These are phyloP conservation scores for Grus americana DNA, from an alignment of 2,113 vertebrate genomes.

Conservation along the genomic window DNA sequence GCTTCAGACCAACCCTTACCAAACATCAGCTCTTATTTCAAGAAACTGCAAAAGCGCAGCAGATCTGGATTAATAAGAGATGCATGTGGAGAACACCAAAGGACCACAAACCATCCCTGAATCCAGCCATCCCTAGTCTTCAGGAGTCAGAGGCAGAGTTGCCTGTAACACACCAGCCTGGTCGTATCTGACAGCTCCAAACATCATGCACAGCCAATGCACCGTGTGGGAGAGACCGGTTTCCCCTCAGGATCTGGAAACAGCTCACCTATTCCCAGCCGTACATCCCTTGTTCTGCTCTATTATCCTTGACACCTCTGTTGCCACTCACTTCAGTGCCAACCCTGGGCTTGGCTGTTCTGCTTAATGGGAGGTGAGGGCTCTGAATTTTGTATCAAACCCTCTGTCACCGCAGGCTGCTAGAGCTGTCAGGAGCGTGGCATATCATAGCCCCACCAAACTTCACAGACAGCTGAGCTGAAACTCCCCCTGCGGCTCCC, in stretches of 20 bases:
- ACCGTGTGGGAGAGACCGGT: not conserved
- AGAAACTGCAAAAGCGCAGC: not conserved
- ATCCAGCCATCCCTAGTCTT: not conserved
- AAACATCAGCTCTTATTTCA: not conserved
- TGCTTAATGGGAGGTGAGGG: slow-evolving; percentile 57
- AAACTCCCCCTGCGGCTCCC: not conserved
- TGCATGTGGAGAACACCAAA: not conserved
- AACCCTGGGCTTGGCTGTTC: not conserved
- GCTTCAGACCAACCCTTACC: not conserved
- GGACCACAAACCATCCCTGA: not conserved
- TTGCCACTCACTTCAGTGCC: not conserved
- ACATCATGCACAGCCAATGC: not conserved
- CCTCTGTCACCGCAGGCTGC: slow-evolving; percentile 48
- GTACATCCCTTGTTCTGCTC: not conserved
- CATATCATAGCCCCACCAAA: slow-evolving; percentile 18
- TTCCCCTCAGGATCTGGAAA: not conserved
- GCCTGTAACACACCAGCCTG: not conserved
- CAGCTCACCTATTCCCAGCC: not conserved
- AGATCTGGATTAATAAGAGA: not conserved
- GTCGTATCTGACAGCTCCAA: not conserved
- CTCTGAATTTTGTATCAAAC: slow-evolving; percentile 54
- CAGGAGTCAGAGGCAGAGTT: not conserved
- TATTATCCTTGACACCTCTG: slow-evolving; percentile 43
- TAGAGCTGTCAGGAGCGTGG: slow-evolving; percentile 36
- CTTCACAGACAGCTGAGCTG: slow-evolving; percentile 47